These are phyloP conservation scores for Remorina albescens DNA, from an alignment of 2,797 vertebrate genomes.

Conservation along the genomic window DNA sequence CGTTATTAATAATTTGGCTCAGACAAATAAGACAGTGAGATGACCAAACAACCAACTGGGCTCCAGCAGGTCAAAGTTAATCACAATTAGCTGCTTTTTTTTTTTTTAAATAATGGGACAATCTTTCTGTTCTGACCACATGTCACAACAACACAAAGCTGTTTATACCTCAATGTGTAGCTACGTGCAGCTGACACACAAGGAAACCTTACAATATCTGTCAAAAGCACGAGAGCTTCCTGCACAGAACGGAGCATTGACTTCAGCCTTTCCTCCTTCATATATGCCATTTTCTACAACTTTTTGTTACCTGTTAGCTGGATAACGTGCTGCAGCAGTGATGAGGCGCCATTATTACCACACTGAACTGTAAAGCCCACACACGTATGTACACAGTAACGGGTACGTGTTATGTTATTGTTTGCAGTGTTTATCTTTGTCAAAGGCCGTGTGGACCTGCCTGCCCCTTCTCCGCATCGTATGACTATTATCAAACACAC, in stretches of 20 bases:
- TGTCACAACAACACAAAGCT: neutral
- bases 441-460: slow-evolving; percentile 33
- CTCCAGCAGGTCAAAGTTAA: too few relatives aligned
- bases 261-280: neutral
- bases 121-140: neutral
- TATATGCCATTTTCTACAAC: slow-evolving; percentile 6
- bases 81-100: neutral
- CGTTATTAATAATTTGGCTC: neutral
- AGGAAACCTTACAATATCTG: slow-evolving; percentile 7
- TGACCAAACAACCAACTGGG: too few relatives aligned
- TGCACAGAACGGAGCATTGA: neutral
- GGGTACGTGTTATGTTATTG: slow-evolving; percentile 49
- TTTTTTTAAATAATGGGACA: too few relatives aligned
- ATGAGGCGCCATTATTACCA: slow-evolving; percentile 3
- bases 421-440: slow-evolving; percentile 41
- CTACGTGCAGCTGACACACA: slow-evolving; percentile 2
- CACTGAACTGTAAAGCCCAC: neutral
- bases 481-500: slow-evolving; percentile 54
- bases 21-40: neutral
- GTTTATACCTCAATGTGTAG: neutral
- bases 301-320: too few relatives aligned
- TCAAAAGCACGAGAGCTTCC: slow-evolving; percentile 36
- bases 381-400: slow-evolving; percentile 1
- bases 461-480: slow-evolving; percentile 53
- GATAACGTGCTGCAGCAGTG: too few relatives aligned